These are phyloP conservation scores for Hypomecis punctinalis DNA, from an alignment of 2,888 invertebrate genomes.

Conservation along the genomic window DNA sequence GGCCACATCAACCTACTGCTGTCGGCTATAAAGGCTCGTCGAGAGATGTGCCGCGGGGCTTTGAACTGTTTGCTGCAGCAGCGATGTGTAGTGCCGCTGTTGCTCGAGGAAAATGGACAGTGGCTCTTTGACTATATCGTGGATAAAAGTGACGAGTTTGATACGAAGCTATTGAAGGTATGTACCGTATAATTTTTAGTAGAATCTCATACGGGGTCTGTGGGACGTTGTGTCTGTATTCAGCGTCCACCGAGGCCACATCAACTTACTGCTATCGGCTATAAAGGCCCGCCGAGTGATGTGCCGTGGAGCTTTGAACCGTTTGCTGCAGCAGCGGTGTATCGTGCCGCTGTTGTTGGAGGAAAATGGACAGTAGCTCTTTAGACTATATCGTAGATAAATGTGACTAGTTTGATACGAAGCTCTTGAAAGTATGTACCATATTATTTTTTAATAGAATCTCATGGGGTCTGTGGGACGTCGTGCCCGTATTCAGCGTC, in stretches of 20 bases:
- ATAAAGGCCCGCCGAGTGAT: constrained; percentile 60
- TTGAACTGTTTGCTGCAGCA: constrained; percentile 63
- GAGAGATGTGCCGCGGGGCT: constrained; percentile 70
- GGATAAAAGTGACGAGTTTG: constrained; percentile 79
- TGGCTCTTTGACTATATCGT: constrained; percentile 81
- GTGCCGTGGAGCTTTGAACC: constrained; percentile 70
- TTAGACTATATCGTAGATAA: constrained; percentile 82
- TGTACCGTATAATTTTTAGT: constrained; percentile 22
- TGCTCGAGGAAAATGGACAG: constrained; percentile 77
- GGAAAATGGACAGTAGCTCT: constrained; percentile 78
- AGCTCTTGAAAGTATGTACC: constrained; percentile 81
- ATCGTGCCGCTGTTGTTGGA: constrained; percentile 71
- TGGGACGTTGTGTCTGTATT: constrained; percentile 77
- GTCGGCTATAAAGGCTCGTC: constrained; percentile 60
- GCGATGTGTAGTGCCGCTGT: constrained; percentile 64
- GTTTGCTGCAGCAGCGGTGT: constrained; percentile 61
- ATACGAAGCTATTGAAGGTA: constrained; percentile 84
- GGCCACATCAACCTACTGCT: constrained; percentile 69
- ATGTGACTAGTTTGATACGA: constrained; percentile 79
- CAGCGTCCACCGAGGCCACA: constrained; percentile 70
- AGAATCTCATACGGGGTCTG: constrained; percentile 57
- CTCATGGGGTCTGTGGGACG: constrained; percentile 83
- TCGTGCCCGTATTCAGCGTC: constrained; percentile 71
- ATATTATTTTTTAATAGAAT: too few species aligned
- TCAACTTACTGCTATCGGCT: constrained; percentile 64